Percentiles rank a stretch among this genome's conserved stretches.
phyloP scores from a whole-genome alignment of 2,888 invertebrate genomes.

The Liposcelis brunnea region DNA sequence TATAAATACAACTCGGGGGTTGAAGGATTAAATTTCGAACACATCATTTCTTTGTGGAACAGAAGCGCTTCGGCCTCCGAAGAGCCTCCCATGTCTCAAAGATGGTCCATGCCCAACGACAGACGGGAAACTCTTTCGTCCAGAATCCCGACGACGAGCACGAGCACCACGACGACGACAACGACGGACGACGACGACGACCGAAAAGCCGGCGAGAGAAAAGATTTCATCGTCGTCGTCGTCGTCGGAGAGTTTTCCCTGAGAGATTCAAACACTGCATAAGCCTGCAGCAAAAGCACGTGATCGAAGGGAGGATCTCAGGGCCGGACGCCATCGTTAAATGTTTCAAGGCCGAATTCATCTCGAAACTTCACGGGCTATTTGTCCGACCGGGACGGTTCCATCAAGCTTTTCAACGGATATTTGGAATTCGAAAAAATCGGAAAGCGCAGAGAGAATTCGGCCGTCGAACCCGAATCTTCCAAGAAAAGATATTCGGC shows the following conservation, averaged over 20 bases:
- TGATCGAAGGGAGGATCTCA: background rate
- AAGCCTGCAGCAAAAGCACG: background rate
- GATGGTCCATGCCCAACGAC: too few species aligned
- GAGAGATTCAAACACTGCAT: conserved; percentile 4
- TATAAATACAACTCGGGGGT: background rate
- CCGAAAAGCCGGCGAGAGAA: too few species aligned
- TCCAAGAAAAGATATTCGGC: conserved; percentile 2
- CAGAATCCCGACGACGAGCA: too few species aligned
- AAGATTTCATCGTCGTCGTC: too few species aligned
- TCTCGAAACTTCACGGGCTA: background rate
- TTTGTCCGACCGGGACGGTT: background rate
- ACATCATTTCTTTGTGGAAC: conserved; percentile 6
- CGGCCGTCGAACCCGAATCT: too few species aligned
- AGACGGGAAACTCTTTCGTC: too few species aligned
- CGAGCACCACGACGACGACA: too few species aligned
- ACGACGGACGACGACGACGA: too few species aligned
- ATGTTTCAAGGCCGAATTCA: conserved; percentile 3
- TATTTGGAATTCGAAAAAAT: conserved; percentile 5
- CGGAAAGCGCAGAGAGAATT: background rate
- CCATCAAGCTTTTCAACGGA: conserved; percentile 5
- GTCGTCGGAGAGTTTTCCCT: conserved; percentile 1
- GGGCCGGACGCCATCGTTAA: background rate
- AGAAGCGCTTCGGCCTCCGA: background rate
- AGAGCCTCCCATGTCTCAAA: background rate
- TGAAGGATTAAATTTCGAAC: conserved; percentile 1